These are phyloP conservation scores for Phrynosoma platyrhinos DNA, from an alignment of 2,113 vertebrate genomes.

Conservation along the genomic window DNA sequence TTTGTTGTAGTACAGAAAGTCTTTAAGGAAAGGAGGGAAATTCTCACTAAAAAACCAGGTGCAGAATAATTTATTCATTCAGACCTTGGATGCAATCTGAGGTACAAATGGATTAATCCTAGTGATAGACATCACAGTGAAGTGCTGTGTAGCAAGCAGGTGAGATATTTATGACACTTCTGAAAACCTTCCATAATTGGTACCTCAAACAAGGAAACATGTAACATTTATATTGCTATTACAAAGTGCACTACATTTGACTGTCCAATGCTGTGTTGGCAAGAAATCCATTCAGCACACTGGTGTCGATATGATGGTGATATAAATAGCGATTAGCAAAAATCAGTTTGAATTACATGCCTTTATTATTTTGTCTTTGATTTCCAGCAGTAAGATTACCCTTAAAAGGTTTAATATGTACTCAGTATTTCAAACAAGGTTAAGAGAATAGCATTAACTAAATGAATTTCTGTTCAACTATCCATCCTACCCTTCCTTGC, in stretches of 20 bases:
- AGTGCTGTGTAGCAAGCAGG: conserved; percentile 54
- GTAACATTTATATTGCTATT: background rate
- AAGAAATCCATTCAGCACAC: conserved; percentile 28
- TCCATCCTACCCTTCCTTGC: too few species aligned
- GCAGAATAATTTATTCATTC: conserved; percentile 69
- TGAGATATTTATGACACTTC: conserved; percentile 69
- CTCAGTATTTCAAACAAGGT: conserved; percentile 15
- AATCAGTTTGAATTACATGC: background rate
- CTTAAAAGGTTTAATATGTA: conserved; percentile 10
- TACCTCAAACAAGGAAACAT: conserved; percentile 32
- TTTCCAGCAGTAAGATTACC: conserved; percentile 8
- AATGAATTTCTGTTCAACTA: conserved; percentile 24
- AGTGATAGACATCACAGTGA: conserved; percentile 66
- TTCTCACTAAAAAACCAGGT: conserved; percentile 68
- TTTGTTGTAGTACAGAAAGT: conserved; percentile 52
- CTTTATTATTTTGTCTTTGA: background rate
- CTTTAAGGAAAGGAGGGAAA: conserved; percentile 61
- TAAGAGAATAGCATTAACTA: conserved; percentile 27
- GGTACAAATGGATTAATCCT: conserved; percentile 73
- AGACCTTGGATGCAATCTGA: conserved; percentile 59
- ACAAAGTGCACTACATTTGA: conserved; percentile 16
- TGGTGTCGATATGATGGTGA: background rate
- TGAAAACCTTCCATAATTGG: conserved; percentile 38
- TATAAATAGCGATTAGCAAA: background rate
- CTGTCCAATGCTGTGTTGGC: background rate